Percentiles rank a stretch among this genome's conserved stretches.
phyloP scores from a whole-genome alignment of 2,888 invertebrate species.

The Chironomus tentans region DNA sequence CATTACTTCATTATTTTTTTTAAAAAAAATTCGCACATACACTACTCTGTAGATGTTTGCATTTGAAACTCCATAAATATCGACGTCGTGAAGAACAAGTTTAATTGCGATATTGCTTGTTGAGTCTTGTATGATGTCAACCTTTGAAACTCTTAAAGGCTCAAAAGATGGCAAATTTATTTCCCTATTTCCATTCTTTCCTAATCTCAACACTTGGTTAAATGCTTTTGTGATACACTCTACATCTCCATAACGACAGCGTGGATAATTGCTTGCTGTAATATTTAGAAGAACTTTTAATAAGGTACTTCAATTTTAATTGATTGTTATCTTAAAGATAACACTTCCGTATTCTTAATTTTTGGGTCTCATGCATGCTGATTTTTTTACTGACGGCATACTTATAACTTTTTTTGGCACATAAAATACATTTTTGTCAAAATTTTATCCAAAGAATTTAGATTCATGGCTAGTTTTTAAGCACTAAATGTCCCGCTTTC shows the following conservation, averaged over 20 bases:
- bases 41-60: not conserved
- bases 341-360: no score
- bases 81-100: not conserved
- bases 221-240: constrained; percentile 28
- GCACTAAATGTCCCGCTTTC: no score
- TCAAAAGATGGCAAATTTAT: constrained; percentile 11
- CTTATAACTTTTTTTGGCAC: no score
- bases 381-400: no score
- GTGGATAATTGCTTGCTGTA: constrained; percentile 28
- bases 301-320: not conserved
- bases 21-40: not conserved
- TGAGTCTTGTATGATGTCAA: constrained; percentile 1
- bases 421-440: no score
- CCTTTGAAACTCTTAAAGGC: not conserved
- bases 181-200: not conserved
- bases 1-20: not conserved
- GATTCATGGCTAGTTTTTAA: no score
- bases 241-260: constrained; percentile 28
- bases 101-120: not conserved
- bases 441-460: no score
- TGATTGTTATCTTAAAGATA: not conserved
- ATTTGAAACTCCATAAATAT: not conserved
- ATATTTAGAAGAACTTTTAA: not conserved
- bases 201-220: constrained; percentile 5
- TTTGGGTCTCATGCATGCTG: no score